A percentile compares a stretch with the other conserved stretches of the same genome.
Evolutionary conservation across 1,140 invertebrate genomes (phyloP).

Genomic region (Trichonephila inaurata): DNA sequence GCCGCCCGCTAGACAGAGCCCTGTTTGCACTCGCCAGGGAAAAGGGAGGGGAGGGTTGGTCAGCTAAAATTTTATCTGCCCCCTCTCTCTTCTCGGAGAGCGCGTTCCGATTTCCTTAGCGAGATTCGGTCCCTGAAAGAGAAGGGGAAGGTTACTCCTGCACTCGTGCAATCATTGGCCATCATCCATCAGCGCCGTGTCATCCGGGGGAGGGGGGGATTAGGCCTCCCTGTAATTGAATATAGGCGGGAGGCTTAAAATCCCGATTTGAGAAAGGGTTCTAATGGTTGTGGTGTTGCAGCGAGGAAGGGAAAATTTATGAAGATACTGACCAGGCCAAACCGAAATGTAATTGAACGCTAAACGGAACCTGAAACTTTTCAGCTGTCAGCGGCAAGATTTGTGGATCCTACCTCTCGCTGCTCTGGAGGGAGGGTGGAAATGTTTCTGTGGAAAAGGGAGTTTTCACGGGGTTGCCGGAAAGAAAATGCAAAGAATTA

Average conservation of each 20-base stretch:
- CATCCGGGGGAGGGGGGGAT: conserved; percentile 25
- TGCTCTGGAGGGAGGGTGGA: background rate
- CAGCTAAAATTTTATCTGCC: conserved; percentile 44
- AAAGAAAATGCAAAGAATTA: too few relatives aligned
- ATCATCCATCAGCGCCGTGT: conserved; percentile 52
- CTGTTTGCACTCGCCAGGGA: too few relatives aligned
- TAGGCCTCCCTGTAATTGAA: conserved; percentile 53
- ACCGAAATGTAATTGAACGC: conserved; percentile 61
- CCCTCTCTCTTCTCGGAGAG: background rate
- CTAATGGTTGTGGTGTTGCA: background rate
- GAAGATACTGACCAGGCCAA: conserved; percentile 62
- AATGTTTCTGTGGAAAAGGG: too few relatives aligned
- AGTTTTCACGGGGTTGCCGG: too few relatives aligned
- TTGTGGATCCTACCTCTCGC: background rate
- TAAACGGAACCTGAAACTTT: conserved; percentile 59
- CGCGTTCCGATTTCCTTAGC: conserved; percentile 55
- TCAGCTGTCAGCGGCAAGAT: conserved; percentile 60
- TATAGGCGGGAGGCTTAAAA: conserved; percentile 44
- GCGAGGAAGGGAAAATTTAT: conserved; percentile 38
- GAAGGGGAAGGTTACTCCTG: background rate
- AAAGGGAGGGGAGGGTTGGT: background rate
- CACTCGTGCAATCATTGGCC: conserved; percentile 45
- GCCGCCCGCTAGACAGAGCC: too few relatives aligned
- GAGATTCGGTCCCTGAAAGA: background rate
- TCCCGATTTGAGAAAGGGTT: conserved; percentile 53